phyloP scores from a whole-genome alignment of 2,113 vertebrate genomes.

The Xyrauchen texanus region DNA sequence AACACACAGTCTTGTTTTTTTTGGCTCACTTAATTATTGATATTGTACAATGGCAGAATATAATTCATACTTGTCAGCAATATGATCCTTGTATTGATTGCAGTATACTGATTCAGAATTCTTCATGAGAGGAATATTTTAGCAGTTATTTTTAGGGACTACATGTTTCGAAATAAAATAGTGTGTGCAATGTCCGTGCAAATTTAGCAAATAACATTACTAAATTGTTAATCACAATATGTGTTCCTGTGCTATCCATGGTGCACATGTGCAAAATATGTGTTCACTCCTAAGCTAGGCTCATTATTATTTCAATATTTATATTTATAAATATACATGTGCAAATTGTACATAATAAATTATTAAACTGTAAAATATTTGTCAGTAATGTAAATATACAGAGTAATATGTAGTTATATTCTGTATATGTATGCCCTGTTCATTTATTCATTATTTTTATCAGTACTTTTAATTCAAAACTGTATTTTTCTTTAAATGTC shows the following conservation, averaged over 20 bases:
- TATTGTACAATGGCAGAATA: constrained; percentile 54
- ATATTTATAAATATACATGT: too few relatives aligned
- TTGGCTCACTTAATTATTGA: constrained; percentile 58
- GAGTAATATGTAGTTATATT: too few relatives aligned
- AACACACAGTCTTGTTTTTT: constrained; percentile 48
- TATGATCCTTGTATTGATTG: constrained; percentile 57
- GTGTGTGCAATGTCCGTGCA: neutral
- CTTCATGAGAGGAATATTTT: constrained; percentile 28
- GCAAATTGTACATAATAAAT: too few relatives aligned
- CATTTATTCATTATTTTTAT: too few relatives aligned
- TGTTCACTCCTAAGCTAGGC: too few relatives aligned
- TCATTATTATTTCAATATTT: too few relatives aligned
- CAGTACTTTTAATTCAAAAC: too few relatives aligned
- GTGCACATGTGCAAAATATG: too few relatives aligned
- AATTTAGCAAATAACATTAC: neutral
- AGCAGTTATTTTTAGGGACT: constrained; percentile 24
- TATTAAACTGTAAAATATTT: too few relatives aligned
- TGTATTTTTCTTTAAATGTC: too few relatives aligned
- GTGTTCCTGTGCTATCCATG: too few relatives aligned
- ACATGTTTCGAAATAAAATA: neutral
- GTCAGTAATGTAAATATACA: too few relatives aligned
- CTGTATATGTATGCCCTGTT: neutral
- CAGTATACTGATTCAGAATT: constrained; percentile 48
- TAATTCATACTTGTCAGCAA: constrained; percentile 60
- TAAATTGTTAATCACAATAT: neutral